Evolutionary conservation across 1,140 invertebrate genomes (phyloP), one percentile per base, ranked within the genome.

Genomic region (Battus philenor): DNA sequence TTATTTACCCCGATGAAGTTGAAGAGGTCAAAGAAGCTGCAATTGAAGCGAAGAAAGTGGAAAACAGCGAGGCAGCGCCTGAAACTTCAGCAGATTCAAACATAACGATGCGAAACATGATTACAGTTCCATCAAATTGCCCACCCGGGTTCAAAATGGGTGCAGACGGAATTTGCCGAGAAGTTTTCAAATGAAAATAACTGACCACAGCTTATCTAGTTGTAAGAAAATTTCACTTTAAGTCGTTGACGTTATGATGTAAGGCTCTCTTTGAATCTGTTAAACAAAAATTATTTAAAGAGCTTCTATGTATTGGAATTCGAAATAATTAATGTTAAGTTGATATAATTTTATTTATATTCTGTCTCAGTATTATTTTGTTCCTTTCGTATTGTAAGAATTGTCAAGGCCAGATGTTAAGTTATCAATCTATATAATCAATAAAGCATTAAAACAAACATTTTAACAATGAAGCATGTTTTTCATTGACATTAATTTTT

Each of bases 1-100:
- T 83, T 7, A 69, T 70, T 0, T 76, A 59, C 26, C 74, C 77
- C 7, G 68, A 79, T 3, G 76, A 84, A 49, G 60, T 75, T 0
- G 59, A 64, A 4, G 51, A 52, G 8, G 49, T 57, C 2, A 61
- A 71, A 17, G 30, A 34, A n/a, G 46, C 44, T 4, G 49, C 24
- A 0, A 59, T 52, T 4, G 50, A 63, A 46, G 50, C 17, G 8
- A 69, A 68, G 16, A 27, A 56, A 8, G 39, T 51, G 0, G 58
- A 64, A 34, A 55, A 65, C 3, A 30, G 27, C 1, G 34, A 51
- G 20, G 22, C 56, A 5, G 44, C 54, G 2, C 44, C 54, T 24
- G 39, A 52, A 10, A 33, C 46, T 4, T 12, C 43, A 4, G 34
- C 20, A 9, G 20, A 24, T 6, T 9, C 44, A 4, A 12, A 10